These are phyloP conservation scores for Xenopus laevis DNA, from an alignment of 2,113 vertebrate genomes.

Conservation along the genomic window DNA sequence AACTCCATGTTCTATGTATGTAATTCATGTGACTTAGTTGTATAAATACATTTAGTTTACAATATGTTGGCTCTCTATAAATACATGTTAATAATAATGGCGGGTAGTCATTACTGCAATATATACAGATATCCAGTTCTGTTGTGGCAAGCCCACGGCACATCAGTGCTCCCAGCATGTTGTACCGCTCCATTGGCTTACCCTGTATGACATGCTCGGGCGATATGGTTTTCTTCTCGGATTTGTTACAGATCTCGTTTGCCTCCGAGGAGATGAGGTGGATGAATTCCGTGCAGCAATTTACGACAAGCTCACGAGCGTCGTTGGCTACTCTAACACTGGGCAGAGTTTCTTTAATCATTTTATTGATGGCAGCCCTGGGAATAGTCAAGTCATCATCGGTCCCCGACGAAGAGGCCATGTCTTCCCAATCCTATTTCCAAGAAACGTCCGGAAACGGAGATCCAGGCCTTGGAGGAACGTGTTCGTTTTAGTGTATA, in stretches of 20 bases:
- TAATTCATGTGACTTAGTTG: too few relatives aligned
- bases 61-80: too few relatives aligned
- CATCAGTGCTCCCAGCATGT: too few relatives aligned
- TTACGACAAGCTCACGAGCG: conserved; percentile 93
- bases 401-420: conserved; percentile 97
- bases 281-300: conserved; percentile 98
- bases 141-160: too few relatives aligned
- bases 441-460: neutral
- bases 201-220: conserved; percentile 97
- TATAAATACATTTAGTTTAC: too few relatives aligned
- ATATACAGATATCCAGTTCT: too few relatives aligned
- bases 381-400: conserved; percentile 98
- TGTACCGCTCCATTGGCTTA: conserved; percentile 52
- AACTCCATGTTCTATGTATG: too few relatives aligned
- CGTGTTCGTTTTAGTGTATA: neutral
- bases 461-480: neutral
- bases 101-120: too few relatives aligned
- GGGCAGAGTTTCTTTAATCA: conserved; percentile 97
- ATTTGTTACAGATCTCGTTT: conserved; percentile 98
- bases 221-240: conserved; percentile 97
- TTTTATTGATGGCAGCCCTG: conserved; percentile 97
- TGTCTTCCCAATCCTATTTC: conserved; percentile 48
- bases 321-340: conserved; percentile 97
- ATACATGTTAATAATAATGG: too few relatives aligned
- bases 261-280: conserved; percentile 97